Evolutionary conservation across 2,888 invertebrate genomes (phyloP).

Genomic region (Chalcis sispes): DNA sequence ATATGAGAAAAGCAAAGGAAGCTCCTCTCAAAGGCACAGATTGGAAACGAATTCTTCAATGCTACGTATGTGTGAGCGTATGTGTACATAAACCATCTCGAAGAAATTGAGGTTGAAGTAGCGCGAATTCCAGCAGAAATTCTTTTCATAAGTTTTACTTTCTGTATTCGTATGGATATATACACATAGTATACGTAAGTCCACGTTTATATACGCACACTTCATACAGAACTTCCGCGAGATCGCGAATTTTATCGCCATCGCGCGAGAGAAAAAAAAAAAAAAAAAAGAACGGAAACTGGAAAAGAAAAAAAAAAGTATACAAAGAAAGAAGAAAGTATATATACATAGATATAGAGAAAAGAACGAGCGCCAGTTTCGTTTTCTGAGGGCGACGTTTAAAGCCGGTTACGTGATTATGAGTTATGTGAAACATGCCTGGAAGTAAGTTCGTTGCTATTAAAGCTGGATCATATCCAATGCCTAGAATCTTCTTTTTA

Average conservation of each 20-base stretch:
- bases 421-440: conserved; percentile 62
- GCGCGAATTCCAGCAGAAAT: neutral
- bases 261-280: neutral
- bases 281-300: too few species aligned
- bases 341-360: too few species aligned
- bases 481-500: conserved; percentile 53
- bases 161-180: neutral
- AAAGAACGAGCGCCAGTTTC: conserved; percentile 2
- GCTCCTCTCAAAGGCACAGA: neutral
- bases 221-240: neutral
- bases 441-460: conserved; percentile 59
- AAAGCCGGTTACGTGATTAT: conserved; percentile 60
- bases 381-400: conserved; percentile 53
- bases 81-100: neutral
- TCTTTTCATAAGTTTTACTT: neutral
- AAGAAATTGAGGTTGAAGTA: neutral
- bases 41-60: conserved; percentile 9
- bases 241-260: conserved; percentile 22
- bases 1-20: conserved; percentile 1
- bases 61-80: too few species aligned
- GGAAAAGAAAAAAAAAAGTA: too few species aligned
- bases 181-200: too few species aligned
- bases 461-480: conserved; percentile 66
- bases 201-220: too few species aligned
- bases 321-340: too few species aligned